phyloP scores from a whole-genome alignment of 1,140 invertebrate genomes.

The Micrasema minimum region DNA sequence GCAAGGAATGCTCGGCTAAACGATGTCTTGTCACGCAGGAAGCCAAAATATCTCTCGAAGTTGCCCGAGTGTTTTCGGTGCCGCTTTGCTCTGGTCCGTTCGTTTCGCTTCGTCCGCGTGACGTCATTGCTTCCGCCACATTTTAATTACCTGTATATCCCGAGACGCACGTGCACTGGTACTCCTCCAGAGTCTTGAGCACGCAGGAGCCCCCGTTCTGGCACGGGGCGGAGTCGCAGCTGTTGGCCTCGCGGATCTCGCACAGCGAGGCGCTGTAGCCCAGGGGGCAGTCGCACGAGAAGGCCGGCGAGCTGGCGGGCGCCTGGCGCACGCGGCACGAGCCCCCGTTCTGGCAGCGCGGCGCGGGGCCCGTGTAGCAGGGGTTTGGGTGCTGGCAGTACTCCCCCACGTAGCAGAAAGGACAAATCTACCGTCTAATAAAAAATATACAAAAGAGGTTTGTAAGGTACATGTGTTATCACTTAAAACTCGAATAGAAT shows the following conservation, averaged over 20 bases:
- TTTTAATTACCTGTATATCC: slow-evolving; percentile 90
- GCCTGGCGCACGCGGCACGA: slow-evolving; percentile 84
- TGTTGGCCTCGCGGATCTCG: slow-evolving; percentile 89
- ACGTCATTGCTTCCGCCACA: too few relatives aligned
- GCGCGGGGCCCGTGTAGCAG: slow-evolving; percentile 82
- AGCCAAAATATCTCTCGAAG: too few relatives aligned
- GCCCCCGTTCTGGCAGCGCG: slow-evolving; percentile 91
- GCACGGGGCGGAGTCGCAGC: slow-evolving; percentile 90
- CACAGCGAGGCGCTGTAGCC: slow-evolving; percentile 94
- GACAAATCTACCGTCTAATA: slow-evolving; percentile 69
- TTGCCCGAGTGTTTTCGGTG: too few relatives aligned
- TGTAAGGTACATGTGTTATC: too few relatives aligned
- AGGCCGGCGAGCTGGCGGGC: slow-evolving; percentile 75
- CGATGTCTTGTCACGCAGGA: too few relatives aligned
- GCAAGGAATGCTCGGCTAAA: too few relatives aligned
- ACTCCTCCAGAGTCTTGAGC: slow-evolving; percentile 79
- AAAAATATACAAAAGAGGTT: too few relatives aligned
- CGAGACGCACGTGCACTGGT: slow-evolving; percentile 83
- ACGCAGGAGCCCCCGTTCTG: slow-evolving; percentile 86
- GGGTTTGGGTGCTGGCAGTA: slow-evolving; percentile 95
- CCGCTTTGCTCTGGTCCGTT: too few relatives aligned
- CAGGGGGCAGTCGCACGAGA: slow-evolving; percentile 87
- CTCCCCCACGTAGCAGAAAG: slow-evolving; percentile 94
- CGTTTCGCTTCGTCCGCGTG: too few relatives aligned
- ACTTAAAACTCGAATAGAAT: too few relatives aligned